A percentile compares a stretch with the other conserved stretches of the same genome.
Conservation (phyloP, 2,113 vertebrate genomes). For the Vulpes lagopus region DNA sequence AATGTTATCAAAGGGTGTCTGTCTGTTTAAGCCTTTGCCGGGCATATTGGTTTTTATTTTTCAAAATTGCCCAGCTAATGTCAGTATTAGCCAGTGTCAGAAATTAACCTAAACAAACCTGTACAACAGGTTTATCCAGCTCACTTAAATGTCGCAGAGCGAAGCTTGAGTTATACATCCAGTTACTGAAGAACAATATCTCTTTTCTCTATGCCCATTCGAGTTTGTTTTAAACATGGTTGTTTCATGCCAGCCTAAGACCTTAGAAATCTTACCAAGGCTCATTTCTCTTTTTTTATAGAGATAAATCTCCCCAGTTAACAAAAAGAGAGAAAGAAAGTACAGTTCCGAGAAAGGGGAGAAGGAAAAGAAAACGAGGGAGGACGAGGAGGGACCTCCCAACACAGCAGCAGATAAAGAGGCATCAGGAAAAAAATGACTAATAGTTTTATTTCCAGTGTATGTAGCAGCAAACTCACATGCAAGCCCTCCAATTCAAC, state of each 20-base stretch:
- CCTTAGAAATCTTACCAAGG: background rate
- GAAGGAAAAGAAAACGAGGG: background rate
- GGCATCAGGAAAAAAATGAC: background rate
- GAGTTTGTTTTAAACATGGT: background rate
- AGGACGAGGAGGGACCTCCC: background rate
- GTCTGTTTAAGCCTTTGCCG: slow-evolving; percentile 7
- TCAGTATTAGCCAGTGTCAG: slow-evolving; percentile 10
- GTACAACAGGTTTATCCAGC: background rate
- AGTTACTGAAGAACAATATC: background rate
- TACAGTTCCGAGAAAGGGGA: background rate
- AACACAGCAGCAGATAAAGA: background rate
- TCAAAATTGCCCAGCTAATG: background rate
- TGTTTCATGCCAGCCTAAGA: background rate
- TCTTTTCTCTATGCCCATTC: background rate
- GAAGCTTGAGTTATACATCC: background rate
- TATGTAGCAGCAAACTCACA: fast-evolving
- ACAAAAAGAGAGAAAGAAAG: background rate
- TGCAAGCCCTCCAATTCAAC: background rate
- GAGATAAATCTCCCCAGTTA: background rate
- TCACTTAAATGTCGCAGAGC: background rate
- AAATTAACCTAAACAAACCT: slow-evolving; percentile 21
- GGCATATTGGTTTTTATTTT: slow-evolving; percentile 42
- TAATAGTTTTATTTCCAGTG: background rate
- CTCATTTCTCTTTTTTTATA: background rate
- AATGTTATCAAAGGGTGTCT: background rate